A percentile compares a stretch with the other conserved stretches of the same genome.
Evolutionary conservation across 2,113 vertebrate genomes (phyloP).

Genomic region (Chloropsis hardwickii): DNA sequence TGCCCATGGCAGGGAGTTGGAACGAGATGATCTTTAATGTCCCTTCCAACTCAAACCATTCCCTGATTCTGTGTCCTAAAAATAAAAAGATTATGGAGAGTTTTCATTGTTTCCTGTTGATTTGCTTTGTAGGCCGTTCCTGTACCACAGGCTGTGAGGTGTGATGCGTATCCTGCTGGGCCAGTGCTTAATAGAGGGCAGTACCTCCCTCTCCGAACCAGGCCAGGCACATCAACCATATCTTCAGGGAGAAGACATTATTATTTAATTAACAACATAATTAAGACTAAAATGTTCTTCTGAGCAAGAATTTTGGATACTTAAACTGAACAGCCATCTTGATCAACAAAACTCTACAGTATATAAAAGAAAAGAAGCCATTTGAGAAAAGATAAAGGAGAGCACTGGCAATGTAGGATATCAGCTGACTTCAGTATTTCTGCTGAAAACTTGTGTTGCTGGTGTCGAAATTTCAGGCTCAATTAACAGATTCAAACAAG

Average conservation of each 20-base stretch:
- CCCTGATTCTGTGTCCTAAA: not conserved
- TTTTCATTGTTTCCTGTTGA: not conserved
- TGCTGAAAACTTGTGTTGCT: not conserved
- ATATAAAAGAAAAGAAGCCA: not conserved
- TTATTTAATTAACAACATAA: not conserved
- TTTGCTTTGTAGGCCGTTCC: not conserved
- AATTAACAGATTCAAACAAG: not conserved
- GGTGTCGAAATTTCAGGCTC: not conserved
- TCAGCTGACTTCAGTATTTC: not conserved
- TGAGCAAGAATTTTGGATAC: not conserved
- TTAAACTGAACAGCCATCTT: not conserved
- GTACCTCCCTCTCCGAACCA: not conserved
- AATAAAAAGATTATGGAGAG: fast-evolving
- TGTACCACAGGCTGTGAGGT: not conserved
- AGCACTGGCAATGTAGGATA: not conserved
- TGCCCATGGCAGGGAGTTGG: fast-evolving
- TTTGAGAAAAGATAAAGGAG: not conserved
- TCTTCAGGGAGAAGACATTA: not conserved
- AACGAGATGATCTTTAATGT: not conserved
- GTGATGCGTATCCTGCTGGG: not conserved
- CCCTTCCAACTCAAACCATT: not conserved
- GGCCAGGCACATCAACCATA: not conserved
- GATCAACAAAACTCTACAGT: not conserved
- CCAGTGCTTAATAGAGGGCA: not conserved
- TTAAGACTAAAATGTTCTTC: not conserved